Conservation (phyloP, 2,113 vertebrate genomes). For the Callithrix jacchus region DNA sequence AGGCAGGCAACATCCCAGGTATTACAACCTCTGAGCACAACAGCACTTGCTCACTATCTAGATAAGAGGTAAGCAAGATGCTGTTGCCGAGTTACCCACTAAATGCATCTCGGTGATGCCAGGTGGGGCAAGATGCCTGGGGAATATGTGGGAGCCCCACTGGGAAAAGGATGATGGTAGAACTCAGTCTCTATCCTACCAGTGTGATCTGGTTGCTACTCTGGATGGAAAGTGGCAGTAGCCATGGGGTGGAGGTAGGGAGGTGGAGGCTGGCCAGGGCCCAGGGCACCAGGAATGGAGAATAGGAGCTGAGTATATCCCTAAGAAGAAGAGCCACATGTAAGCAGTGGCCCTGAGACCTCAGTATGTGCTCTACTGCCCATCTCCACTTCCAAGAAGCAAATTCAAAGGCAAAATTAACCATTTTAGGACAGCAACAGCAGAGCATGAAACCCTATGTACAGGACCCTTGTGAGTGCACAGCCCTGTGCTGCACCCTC, state of each 20-base stretch:
- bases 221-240: neutral
- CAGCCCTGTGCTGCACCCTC: fast-evolving
- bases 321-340: neutral
- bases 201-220: neutral
- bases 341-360: neutral
- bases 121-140: fast-evolving
- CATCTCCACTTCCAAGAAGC: neutral
- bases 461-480: fast-evolving
- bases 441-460: neutral
- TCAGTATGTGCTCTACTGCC: fast-evolving
- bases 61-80: neutral
- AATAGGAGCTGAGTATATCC: neutral
- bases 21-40: neutral
- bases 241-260: fast-evolving
- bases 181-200: neutral
- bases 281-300: too few species aligned
- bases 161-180: neutral
- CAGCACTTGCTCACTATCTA: neutral
- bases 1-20: neutral
- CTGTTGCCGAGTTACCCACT: neutral
- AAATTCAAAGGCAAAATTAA: neutral
- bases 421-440: neutral
- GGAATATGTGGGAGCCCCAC: neutral
- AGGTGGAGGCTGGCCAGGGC: neutral
- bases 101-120: neutral